A percentile compares a stretch with the other conserved stretches of the same genome.
Evolutionary conservation across 2,113 vertebrate genomes (phyloP).

Genomic region (Bothrops jararaca): DNA sequence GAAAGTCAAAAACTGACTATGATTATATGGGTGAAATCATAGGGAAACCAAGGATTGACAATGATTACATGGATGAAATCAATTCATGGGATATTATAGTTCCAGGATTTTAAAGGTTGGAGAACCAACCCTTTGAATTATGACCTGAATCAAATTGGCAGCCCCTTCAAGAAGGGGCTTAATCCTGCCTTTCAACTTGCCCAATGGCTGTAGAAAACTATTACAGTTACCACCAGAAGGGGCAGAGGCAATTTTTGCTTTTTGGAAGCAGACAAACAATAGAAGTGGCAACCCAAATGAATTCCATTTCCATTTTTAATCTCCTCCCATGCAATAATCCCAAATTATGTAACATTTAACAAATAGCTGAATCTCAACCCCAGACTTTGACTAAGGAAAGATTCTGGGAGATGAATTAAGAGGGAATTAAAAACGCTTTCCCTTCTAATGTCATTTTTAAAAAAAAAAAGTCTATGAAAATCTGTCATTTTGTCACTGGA

Average conservation of each 20-base stretch:
- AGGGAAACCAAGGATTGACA: not conserved
- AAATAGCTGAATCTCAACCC: not conserved
- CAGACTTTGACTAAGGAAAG: not conserved
- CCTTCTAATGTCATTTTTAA: not conserved
- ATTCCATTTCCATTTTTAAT: not conserved
- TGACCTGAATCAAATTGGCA: too few relatives aligned
- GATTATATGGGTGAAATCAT: not conserved
- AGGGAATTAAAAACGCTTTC: not conserved
- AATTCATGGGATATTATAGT: not conserved
- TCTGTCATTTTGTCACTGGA: not conserved
- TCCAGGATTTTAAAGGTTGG: not conserved
- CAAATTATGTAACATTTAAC: not conserved
- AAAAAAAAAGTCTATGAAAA: not conserved
- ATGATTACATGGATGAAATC: not conserved
- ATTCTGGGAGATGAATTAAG: not conserved
- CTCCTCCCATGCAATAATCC: not conserved
- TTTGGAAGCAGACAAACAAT: not conserved
- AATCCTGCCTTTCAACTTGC: not conserved
- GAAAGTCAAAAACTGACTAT: not conserved
- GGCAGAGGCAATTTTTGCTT: not conserved
- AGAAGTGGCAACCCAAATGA: not conserved
- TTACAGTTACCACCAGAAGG: not conserved
- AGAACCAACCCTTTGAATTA: too few relatives aligned
- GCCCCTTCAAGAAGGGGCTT: not conserved
- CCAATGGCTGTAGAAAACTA: not conserved